These are phyloP conservation scores for Willisornis vidua DNA, from an alignment of 2,113 vertebrate species.

Conservation along the genomic window DNA sequence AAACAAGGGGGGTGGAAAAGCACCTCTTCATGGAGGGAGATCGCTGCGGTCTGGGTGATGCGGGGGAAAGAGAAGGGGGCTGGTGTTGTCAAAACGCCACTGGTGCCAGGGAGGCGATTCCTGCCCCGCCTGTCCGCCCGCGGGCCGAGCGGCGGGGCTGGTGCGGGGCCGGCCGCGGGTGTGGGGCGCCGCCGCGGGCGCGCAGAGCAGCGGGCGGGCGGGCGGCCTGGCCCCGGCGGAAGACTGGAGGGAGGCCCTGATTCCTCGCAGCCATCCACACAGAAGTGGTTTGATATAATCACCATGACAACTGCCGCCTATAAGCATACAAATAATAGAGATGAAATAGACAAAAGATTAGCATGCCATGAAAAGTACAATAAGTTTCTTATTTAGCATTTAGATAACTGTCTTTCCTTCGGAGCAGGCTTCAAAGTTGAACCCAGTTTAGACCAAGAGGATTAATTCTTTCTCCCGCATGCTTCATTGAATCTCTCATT, in stretches of 20 bases:
- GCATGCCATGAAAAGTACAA: slow-evolving; percentile 99
- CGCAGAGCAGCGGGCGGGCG: background rate
- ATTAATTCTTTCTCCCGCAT: slow-evolving; percentile 98
- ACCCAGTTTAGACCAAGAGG: slow-evolving; percentile 99
- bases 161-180: background rate
- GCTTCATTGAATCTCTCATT: slow-evolving; percentile 99
- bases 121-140: background rate
- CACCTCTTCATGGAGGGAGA: background rate
- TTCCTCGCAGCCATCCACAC: slow-evolving; percentile 72
- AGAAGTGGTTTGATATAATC: slow-evolving; percentile 91
- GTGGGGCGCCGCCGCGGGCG: background rate
- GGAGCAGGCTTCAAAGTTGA: slow-evolving; percentile 99
- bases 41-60: background rate
- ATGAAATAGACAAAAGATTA: slow-evolving; percentile 99
- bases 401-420: slow-evolving; percentile 99
- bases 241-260: slow-evolving; percentile 63
- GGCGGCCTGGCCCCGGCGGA: slow-evolving; percentile 21
- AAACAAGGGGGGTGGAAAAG: accelerated
- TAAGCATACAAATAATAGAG: slow-evolving; percentile 92
- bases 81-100: background rate
- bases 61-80: background rate
- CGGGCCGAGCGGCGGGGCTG: background rate
- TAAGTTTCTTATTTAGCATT: slow-evolving; percentile 99
- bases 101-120: background rate
- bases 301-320: slow-evolving; percentile 92